Percentiles rank a stretch among this genome's conserved stretches.
Conservation (phyloP, 1,140 invertebrate genomes). For the Andricus grossulariae region DNA sequence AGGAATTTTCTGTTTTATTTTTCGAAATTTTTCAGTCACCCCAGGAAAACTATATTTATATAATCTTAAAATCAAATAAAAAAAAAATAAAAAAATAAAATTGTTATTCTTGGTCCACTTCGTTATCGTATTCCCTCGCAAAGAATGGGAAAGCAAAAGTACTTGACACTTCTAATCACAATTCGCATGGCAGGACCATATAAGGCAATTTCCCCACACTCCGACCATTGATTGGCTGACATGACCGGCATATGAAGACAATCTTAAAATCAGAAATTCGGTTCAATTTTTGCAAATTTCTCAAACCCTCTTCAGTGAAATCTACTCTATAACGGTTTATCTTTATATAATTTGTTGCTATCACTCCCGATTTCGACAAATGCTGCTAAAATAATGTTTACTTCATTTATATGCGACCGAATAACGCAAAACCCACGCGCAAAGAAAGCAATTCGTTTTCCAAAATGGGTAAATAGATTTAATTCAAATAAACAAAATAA, state of each 20-base stretch:
- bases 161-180: constrained; percentile 46
- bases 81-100: too few relatives aligned
- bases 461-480: background rate
- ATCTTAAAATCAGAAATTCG: constrained; percentile 5
- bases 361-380: background rate
- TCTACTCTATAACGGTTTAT: too few relatives aligned
- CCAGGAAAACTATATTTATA: too few relatives aligned
- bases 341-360: too few relatives aligned
- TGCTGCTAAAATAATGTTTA: constrained; percentile 3
- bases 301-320: too few relatives aligned
- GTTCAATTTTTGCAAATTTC: background rate
- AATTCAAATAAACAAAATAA: constrained; percentile 11
- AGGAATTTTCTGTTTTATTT: too few relatives aligned
- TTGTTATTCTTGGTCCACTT: too few relatives aligned
- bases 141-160: constrained; percentile 42
- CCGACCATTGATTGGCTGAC: constrained; percentile 71
- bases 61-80: too few relatives aligned
- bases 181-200: constrained; percentile 73
- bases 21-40: too few relatives aligned
- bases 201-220: constrained; percentile 77
- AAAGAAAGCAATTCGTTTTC: constrained; percentile 35
- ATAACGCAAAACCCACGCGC: constrained; percentile 38
- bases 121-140: background rate
- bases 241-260: constrained; percentile 48
- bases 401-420: background rate